Evolutionary conservation across 2,888 invertebrate genomes (phyloP).

Genomic region (Pemphredon lugubris): DNA sequence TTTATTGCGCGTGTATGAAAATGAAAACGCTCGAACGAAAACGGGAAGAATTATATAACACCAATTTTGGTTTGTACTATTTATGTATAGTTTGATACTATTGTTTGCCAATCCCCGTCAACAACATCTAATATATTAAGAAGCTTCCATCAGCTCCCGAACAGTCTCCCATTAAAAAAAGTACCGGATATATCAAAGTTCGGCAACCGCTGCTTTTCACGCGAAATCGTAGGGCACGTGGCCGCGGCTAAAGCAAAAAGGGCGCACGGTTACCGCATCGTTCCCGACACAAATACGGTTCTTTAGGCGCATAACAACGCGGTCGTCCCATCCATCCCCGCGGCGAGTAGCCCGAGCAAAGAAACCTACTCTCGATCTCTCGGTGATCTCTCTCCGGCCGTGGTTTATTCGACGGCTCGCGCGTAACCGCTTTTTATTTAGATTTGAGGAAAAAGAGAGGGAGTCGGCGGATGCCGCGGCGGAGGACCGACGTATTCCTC

Average conservation of each 20-base stretch:
- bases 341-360: constrained; percentile 30
- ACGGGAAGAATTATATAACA: no score
- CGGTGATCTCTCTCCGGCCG: constrained; percentile 47
- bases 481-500: constrained; percentile 52
- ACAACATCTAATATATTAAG: no score
- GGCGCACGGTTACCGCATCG: constrained; percentile 62
- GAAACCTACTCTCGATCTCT: constrained; percentile 4
- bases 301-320: constrained; percentile 54
- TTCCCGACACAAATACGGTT: constrained; percentile 54
- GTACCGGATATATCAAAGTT: no score
- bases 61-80: no score
- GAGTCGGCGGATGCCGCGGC: constrained; percentile 7
- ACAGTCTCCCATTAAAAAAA: no score
- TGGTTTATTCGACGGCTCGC: constrained; percentile 43
- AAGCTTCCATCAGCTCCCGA: no score
- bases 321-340: constrained; percentile 49
- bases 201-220: no score
- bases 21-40: no score
- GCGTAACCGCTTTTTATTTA: constrained; percentile 73
- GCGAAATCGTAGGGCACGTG: constrained; percentile 34
- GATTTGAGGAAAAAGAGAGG: constrained; percentile 67
- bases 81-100: no score
- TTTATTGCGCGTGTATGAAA: no score
- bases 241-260: no score
- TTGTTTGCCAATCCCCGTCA: no score